These are phyloP conservation scores for Phyllotis vaccarum DNA, from an alignment of 2,797 vertebrate species.

Conservation along the genomic window DNA sequence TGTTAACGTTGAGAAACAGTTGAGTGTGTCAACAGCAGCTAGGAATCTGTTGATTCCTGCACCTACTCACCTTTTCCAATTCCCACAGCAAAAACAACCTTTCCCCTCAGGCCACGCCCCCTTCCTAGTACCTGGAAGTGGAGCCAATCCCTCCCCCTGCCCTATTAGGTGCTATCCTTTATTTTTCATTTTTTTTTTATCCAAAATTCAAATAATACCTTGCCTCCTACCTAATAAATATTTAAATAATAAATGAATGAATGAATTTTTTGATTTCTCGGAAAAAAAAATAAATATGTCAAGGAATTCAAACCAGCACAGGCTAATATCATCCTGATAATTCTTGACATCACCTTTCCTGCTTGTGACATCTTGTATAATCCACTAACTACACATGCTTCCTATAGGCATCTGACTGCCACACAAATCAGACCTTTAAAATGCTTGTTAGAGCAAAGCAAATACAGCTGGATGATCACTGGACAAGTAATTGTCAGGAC, in stretches of 20 bases:
- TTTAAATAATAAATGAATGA: not conserved
- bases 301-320: conserved; percentile 26
- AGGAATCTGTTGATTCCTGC: not conserved
- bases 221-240: not conserved
- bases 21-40: not conserved
- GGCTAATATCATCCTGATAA: not conserved
- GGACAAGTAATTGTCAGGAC: not conserved
- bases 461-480: not conserved
- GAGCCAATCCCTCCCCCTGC: not conserved
- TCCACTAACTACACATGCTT: not conserved
- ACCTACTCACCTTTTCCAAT: not conserved
- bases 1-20: not conserved
- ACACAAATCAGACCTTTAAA: not conserved
- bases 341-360: not conserved
- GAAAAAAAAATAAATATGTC: not conserved
- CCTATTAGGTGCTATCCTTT: not conserved
- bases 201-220: not conserved
- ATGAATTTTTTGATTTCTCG: not conserved
- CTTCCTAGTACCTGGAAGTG: not conserved
- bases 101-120: not conserved
- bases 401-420: not conserved
- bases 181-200: not conserved
- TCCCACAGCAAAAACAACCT: not conserved
- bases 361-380: not conserved
- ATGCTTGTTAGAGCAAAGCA: not conserved